phyloP scores from a whole-genome alignment of 2,888 invertebrate genomes.

The Himalopsyche anomala region DNA sequence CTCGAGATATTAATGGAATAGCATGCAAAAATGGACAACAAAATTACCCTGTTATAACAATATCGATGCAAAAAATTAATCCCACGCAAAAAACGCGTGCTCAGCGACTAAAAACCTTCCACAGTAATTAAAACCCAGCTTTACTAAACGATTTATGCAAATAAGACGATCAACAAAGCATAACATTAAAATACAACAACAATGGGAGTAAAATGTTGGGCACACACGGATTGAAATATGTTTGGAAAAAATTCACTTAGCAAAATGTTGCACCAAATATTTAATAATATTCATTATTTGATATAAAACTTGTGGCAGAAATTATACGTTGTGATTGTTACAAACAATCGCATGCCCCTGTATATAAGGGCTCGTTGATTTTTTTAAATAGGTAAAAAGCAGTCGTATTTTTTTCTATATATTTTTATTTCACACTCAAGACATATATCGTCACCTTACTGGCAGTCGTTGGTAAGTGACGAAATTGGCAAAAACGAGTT shows the following conservation, averaged over 20 bases:
- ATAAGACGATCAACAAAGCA: not conserved
- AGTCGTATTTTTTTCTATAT: too few species aligned
- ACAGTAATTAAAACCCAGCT: conserved; percentile 3
- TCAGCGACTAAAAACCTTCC: not conserved
- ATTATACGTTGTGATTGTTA: too few species aligned
- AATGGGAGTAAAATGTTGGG: not conserved
- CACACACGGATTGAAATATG: not conserved
- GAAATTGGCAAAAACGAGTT: too few species aligned
- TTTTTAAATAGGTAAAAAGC: too few species aligned
- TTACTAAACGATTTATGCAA: not conserved
- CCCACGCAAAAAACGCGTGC: not conserved
- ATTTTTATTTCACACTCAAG: too few species aligned
- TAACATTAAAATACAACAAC: not conserved
- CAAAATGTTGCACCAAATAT: not conserved
- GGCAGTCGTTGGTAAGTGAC: too few species aligned
- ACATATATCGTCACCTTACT: too few species aligned
- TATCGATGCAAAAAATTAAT: not conserved
- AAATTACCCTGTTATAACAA: not conserved
- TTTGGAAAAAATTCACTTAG: not conserved
- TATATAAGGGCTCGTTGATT: too few species aligned
- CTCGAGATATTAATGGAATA: too few species aligned
- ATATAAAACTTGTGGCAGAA: too few species aligned
- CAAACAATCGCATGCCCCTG: too few species aligned
- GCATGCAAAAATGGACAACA: too few species aligned
- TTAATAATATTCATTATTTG: not conserved